Percentiles rank a stretch among this genome's conserved stretches.
Evolutionary conservation across 2,888 invertebrate species (phyloP).

Genomic region (Idaea dimidiata): DNA sequence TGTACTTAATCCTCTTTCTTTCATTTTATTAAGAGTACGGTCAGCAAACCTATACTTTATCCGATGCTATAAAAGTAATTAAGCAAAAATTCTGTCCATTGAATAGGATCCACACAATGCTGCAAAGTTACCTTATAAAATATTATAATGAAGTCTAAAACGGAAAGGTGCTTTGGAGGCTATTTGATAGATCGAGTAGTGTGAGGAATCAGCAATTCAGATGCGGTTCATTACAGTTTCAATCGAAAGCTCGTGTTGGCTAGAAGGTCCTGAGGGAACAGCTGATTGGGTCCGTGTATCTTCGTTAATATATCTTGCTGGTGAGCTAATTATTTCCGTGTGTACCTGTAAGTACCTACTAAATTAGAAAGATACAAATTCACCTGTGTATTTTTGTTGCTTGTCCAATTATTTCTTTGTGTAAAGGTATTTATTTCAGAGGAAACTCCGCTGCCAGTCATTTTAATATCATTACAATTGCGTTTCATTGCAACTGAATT

Average conservation of each 20-base stretch:
- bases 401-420: not conserved
- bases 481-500: too few species aligned
- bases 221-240: not conserved
- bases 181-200: not conserved
- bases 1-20: too few species aligned
- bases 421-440: too few species aligned
- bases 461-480: too few species aligned
- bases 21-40: too few species aligned
- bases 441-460: too few species aligned
- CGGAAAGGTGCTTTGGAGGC: not conserved
- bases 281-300: not conserved
- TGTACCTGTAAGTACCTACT: not conserved
- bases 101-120: not conserved
- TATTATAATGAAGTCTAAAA: conserved; percentile 4
- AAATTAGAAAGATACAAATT: not conserved
- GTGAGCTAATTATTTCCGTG: not conserved
- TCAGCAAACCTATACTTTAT: too few species aligned
- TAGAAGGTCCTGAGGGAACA: not conserved
- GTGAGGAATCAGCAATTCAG: conserved; percentile 4
- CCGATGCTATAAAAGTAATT: too few species aligned
- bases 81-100: not conserved
- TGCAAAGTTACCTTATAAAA: not conserved
- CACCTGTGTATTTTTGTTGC: not conserved
- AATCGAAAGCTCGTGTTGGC: not conserved
- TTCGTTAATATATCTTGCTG: not conserved